phyloP scores from a whole-genome alignment of 2,113 vertebrate species.

The Crotophaga sulcirostris region DNA sequence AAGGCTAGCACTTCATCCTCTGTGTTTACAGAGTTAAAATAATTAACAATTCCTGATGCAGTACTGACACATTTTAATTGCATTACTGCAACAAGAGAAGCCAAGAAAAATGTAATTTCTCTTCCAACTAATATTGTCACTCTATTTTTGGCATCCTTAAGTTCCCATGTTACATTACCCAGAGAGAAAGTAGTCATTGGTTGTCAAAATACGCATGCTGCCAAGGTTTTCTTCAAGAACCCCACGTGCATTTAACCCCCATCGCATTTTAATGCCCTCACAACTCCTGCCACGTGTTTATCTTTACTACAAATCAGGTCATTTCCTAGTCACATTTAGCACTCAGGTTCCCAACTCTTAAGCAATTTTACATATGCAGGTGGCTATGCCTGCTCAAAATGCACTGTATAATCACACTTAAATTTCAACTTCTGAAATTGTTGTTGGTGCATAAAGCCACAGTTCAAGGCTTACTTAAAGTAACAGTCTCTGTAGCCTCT shows the following conservation, averaged over 20 bases:
- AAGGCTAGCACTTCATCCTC: neutral
- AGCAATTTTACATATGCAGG: neutral
- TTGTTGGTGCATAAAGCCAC: neutral
- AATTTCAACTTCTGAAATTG: neutral
- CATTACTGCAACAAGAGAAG: neutral
- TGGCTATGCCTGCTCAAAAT: neutral
- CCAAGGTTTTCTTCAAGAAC: neutral
- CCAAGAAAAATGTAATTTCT: slow-evolving; percentile 20
- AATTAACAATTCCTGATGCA: neutral
- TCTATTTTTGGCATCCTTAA: neutral
- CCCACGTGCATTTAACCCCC: fast-evolving
- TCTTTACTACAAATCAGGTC: neutral
- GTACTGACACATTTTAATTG: neutral
- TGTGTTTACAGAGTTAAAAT: neutral
- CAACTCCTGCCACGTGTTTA: neutral
- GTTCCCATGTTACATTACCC: neutral
- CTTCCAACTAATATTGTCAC: neutral
- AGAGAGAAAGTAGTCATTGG: neutral
- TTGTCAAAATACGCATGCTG: neutral
- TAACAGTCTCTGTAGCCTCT: neutral
- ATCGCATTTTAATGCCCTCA: neutral
- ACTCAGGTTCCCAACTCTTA: neutral
- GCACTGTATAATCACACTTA: neutral
- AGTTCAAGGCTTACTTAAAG: neutral
- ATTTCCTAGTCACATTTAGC: neutral